These are phyloP conservation scores for Centropyge bicolor DNA, from an alignment of 2,797 vertebrate genomes.

Conservation along the genomic window DNA sequence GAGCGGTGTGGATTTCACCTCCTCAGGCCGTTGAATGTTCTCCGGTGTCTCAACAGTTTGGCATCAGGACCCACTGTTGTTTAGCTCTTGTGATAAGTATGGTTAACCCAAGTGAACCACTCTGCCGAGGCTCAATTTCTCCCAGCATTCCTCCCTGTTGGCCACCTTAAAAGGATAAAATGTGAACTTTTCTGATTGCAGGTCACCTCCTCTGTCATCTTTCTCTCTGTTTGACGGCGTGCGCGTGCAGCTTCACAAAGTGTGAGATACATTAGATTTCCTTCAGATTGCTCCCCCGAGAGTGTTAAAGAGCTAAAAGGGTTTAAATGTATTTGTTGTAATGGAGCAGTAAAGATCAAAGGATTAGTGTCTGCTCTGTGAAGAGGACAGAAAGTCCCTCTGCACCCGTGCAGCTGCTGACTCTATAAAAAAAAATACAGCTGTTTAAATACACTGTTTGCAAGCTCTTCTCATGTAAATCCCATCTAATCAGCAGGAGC, in stretches of 20 bases:
- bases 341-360: conserved; percentile 65
- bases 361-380: conserved; percentile 59
- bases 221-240: neutral
- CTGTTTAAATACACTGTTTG: conserved; percentile 63
- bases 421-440: conserved; percentile 65
- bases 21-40: conserved; percentile 60
- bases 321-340: conserved; percentile 68
- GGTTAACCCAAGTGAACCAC: conserved; percentile 29
- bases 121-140: neutral
- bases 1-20: conserved; percentile 74
- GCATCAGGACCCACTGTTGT: conserved; percentile 50
- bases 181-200: conserved; percentile 16
- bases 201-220: conserved; percentile 14
- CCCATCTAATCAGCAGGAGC: conserved; percentile 38
- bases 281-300: conserved; percentile 38
- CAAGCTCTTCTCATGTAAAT: conserved; percentile 44
- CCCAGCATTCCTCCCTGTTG: neutral
- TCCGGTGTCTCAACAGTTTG: conserved; percentile 68
- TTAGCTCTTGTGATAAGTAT: conserved; percentile 34
- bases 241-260: conserved; percentile 17
- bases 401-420: conserved; percentile 53
- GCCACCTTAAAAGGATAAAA: conserved; percentile 19
- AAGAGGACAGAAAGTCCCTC: conserved; percentile 50
- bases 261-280: conserved; percentile 49
- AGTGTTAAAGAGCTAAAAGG: conserved; percentile 46